Evolutionary conservation across 2,888 invertebrate genomes (phyloP), one percentile per base, ranked within the genome.

Genomic region (Melolontha melolontha): DNA sequence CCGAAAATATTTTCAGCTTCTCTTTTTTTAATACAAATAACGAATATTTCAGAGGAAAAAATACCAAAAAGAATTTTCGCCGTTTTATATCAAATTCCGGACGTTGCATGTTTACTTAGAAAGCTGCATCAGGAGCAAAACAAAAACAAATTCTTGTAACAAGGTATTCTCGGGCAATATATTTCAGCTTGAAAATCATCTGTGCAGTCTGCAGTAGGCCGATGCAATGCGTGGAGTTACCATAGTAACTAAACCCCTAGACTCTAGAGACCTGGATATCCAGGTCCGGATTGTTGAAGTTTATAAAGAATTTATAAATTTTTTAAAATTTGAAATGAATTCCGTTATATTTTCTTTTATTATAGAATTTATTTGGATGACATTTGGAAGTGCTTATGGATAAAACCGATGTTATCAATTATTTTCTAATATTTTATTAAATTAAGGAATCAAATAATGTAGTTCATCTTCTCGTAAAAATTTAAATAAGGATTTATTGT

Each of bases 251-350:
- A 66, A 66, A 64, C 71, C 75, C 74, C 71, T 69, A 67, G 72
- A 69, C 75, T 73, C 73, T 52, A 67, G 73, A 73, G 75, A 73
- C 74, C 74, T 73, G 73, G 72, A 74, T 64, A 71, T 73, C 70
- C 70, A 70, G 70, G 70, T 44, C 70, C 71, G 68, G 69, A 66
- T 69, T 69, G 66, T 66, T 69, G 54, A 54, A 47, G 54, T 66
- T 68, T 68, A 64, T 55, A 62, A 68, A 68, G 68, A 64, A 68
- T 68, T 68, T 64, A 55, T 47, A 50, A n/a, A 55, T 68, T 64
- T 64, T 29, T 62, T 62, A 47, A 29, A 14, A 6, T 34, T 5
- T 47, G 34, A 47, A 62, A 47, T 16, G 34, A 6, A 14, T 47
- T 22, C 59, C 34, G 47, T 47, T 62, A 62, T 62, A 62, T 47